Evolutionary conservation across 2,797 vertebrate species (phyloP).

Genomic region (Pangasius sanitwongsei): DNA sequence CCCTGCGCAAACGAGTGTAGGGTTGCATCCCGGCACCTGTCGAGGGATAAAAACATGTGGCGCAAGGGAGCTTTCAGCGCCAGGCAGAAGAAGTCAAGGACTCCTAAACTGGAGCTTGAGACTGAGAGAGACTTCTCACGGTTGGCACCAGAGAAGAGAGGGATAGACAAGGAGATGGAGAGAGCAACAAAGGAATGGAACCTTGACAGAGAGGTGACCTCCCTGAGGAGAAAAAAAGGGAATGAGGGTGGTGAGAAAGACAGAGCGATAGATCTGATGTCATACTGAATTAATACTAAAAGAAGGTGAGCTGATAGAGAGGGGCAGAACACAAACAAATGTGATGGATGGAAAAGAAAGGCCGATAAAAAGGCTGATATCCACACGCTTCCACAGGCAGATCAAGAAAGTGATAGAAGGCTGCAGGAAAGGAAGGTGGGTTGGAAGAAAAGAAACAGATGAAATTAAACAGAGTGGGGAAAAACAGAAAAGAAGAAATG

Average conservation of each 20-base stretch:
- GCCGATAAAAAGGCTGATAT: constrained; percentile 54
- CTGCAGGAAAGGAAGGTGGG: neutral
- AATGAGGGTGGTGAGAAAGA: constrained; percentile 35
- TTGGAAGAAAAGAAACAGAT: constrained; percentile 18
- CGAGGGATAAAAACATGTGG: constrained; percentile 55
- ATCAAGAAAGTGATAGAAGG: constrained; percentile 33
- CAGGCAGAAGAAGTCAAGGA: constrained; percentile 55
- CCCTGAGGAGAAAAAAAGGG: constrained; percentile 20
- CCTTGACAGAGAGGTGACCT: constrained; percentile 50
- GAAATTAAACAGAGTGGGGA: constrained; percentile 36
- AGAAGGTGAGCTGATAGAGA: constrained; percentile 53
- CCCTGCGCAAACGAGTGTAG: constrained; percentile 49
- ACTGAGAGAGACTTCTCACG: constrained; percentile 39
- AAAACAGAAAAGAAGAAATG: constrained; percentile 41
- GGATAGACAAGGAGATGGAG: constrained; percentile 17
- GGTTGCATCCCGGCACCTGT: constrained; percentile 59
- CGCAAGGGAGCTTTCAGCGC: constrained; percentile 51
- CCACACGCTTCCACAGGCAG: constrained; percentile 32
- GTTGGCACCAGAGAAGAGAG: constrained; percentile 35
- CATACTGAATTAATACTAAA: constrained; percentile 57
- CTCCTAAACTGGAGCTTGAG: constrained; percentile 42
- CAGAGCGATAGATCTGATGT: constrained; percentile 54
- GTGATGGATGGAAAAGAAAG: constrained; percentile 54
- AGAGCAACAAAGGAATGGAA: constrained; percentile 25
- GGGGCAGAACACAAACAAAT: constrained; percentile 48